Evolutionary conservation across 2,888 invertebrate species (phyloP).

Genomic region (Agrochola circellaris): DNA sequence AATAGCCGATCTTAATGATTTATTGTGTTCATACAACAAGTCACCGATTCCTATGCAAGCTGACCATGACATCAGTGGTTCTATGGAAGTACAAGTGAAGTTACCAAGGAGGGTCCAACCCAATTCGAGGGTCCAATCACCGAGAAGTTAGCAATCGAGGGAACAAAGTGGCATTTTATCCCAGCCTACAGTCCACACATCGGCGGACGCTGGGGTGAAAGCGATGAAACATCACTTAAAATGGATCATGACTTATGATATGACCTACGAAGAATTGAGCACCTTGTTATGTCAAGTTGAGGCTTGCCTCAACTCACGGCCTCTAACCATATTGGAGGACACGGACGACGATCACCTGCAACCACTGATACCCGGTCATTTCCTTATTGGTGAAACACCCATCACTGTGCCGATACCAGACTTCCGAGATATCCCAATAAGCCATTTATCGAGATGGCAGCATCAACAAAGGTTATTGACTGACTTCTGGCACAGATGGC

Average conservation of each 20-base stretch:
- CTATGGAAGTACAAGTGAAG: too few relatives aligned
- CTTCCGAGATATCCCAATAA: constrained; percentile 30
- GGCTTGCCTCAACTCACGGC: constrained; percentile 11
- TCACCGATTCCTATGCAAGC: too few relatives aligned
- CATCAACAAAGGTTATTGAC: constrained; percentile 56
- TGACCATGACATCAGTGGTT: too few relatives aligned
- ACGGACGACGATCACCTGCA: neutral
- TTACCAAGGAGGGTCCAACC: too few relatives aligned
- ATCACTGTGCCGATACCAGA: constrained; percentile 45
- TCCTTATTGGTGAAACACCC: constrained; percentile 59
- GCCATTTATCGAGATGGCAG: constrained; percentile 59
- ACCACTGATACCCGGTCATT: constrained; percentile 66
- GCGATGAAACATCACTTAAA: neutral
- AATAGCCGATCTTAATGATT: too few relatives aligned
- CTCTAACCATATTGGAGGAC: neutral
- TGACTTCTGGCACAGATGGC: constrained; percentile 63
- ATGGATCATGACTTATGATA: neutral
- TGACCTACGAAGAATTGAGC: constrained; percentile 12
- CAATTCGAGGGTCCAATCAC: too few relatives aligned
- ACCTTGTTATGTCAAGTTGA: constrained; percentile 6
- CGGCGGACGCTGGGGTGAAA: too few relatives aligned
- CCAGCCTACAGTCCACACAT: too few relatives aligned
- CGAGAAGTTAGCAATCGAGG: too few relatives aligned
- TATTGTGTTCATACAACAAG: too few relatives aligned
- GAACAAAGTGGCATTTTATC: too few relatives aligned